Evolutionary conservation across 2,113 vertebrate species (phyloP).

Genomic region (Varanus komodoensis): DNA sequence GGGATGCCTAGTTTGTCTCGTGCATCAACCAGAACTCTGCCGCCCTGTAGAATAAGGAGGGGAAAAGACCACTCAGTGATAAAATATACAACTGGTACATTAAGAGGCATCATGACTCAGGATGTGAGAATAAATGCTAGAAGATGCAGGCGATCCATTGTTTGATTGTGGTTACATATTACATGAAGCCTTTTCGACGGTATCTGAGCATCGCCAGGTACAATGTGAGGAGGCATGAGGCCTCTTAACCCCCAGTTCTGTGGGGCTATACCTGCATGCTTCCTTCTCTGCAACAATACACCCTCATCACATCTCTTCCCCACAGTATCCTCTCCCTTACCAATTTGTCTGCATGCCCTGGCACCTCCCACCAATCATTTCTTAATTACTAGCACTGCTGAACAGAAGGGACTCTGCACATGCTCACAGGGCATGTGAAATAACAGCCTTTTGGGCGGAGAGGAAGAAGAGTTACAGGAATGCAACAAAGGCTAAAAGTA

Average conservation of each 20-base stretch:
- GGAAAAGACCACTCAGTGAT: constrained; percentile 24
- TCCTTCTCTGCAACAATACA: neutral
- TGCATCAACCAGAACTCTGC: constrained; percentile 93
- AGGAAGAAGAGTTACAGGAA: neutral
- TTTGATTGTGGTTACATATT: neutral
- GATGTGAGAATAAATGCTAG: neutral
- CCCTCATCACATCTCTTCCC: too few species aligned
- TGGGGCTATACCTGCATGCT: neutral
- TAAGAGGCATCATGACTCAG: neutral
- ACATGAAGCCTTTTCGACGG: neutral
- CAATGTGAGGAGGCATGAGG: neutral
- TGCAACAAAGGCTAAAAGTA: neutral
- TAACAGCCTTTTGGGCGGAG: neutral
- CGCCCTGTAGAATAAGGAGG: constrained; percentile 81
- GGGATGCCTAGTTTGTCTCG: constrained; percentile 94
- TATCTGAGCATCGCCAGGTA: neutral
- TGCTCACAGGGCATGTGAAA: neutral
- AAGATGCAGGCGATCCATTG: neutral
- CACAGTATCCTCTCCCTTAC: too few species aligned
- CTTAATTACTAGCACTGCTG: neutral
- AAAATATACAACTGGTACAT: neutral
- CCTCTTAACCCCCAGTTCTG: neutral
- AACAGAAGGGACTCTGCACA: neutral
- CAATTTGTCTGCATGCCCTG: neutral
- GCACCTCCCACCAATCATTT: neutral